Conservation (phyloP, 2,888 invertebrate species). For the Diabrotica balteata region DNA sequence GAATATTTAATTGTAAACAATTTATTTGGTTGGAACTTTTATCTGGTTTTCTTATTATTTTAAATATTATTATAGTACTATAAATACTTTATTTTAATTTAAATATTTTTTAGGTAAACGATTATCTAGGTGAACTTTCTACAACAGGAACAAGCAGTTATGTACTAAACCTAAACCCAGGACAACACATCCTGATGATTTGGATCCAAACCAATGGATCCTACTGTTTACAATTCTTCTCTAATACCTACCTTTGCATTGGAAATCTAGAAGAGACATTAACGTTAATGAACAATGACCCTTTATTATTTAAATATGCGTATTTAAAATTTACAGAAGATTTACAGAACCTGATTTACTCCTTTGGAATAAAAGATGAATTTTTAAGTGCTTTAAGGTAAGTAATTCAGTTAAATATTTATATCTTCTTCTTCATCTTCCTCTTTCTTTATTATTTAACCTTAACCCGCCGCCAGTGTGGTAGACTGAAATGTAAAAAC, state of each 20-base stretch:
- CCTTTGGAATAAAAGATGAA: slow-evolving; percentile 48
- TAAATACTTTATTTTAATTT: no score
- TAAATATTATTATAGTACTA: no score
- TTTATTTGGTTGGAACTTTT: no score
- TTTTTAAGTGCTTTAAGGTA: slow-evolving; percentile 38
- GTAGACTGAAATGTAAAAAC: no score
- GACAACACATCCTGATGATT: slow-evolving; percentile 43
- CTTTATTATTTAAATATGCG: slow-evolving; percentile 45
- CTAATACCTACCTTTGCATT: slow-evolving; percentile 44
- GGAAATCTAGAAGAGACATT: slow-evolving; percentile 50
- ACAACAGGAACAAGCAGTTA: slow-evolving; percentile 48
- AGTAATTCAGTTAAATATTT: no score
- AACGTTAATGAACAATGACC: slow-evolving; percentile 48
- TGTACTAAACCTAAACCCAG: slow-evolving; percentile 47
- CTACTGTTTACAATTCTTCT: slow-evolving; percentile 47
- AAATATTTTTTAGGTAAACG: slow-evolving; percentile 27
- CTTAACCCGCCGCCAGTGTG: no score
- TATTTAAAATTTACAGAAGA: slow-evolving; percentile 47
- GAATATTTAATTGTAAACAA: no score
- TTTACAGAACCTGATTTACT: slow-evolving; percentile 51
- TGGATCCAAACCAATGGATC: slow-evolving; percentile 50
- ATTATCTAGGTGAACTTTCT: slow-evolving; percentile 41
- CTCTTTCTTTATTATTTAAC: no score
- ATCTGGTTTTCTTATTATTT: no score
- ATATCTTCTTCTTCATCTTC: no score